A percentile compares a stretch with the other conserved stretches of the same genome.
Evolutionary conservation across 2,113 vertebrate species (phyloP).

Genomic region (Eublepharis macularius): DNA sequence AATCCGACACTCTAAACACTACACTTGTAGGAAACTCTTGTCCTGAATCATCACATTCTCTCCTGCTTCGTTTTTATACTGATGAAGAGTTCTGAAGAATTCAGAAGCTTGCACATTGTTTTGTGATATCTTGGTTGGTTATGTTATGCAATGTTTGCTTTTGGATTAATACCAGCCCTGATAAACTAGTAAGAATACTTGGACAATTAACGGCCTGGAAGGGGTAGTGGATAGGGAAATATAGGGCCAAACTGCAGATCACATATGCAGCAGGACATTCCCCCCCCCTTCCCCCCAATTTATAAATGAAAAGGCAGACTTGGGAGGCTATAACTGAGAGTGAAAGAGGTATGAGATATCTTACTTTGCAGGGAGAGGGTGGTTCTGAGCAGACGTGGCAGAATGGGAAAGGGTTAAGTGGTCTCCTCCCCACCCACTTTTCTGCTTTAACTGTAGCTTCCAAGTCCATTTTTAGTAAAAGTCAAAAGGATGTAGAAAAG

Average conservation of each 20-base stretch:
- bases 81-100: no score
- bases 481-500: not conserved
- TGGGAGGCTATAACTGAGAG: not conserved
- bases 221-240: not conserved
- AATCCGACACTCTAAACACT: no score
- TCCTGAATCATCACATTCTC: no score
- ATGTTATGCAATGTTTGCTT: no score
- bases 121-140: no score
- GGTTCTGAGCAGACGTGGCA: not conserved
- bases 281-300: not conserved
- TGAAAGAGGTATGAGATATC: no score
- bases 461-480: not conserved
- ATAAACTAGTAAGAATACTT: not conserved
- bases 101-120: no score
- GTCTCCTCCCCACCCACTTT: not conserved
- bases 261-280: not conserved
- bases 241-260: not conserved
- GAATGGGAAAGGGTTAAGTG: not conserved
- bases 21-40: no score
- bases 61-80: no score
- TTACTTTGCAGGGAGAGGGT: not conserved
- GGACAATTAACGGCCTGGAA: not conserved
- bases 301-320: not conserved
- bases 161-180: not conserved
- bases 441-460: not conserved